These are phyloP conservation scores for Dascyllus trimaculatus DNA, from an alignment of 2,113 vertebrate genomes.

Conservation along the genomic window DNA sequence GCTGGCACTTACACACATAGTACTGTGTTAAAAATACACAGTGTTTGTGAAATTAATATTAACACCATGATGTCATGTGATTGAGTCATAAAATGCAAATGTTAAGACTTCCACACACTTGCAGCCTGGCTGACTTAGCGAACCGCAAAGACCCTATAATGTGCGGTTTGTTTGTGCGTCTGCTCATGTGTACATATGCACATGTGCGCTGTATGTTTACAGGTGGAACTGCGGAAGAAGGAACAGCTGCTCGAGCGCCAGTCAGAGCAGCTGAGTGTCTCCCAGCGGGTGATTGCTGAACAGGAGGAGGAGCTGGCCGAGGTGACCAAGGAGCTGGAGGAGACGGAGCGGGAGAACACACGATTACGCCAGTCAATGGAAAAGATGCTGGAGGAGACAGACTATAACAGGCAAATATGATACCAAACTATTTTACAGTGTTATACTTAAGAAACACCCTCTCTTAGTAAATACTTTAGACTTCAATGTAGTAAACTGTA, in stretches of 20 bases:
- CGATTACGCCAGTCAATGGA: slow-evolving; percentile 89
- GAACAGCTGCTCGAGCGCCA: slow-evolving; percentile 67
- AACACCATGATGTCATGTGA: too few species aligned
- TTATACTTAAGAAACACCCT: background rate
- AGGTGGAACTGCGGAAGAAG: slow-evolving; percentile 88
- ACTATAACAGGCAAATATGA: slow-evolving; percentile 81
- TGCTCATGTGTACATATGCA: background rate
- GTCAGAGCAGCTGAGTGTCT: slow-evolving; percentile 79
- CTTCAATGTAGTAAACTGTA: too few species aligned
- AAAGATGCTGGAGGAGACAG: slow-evolving; percentile 88
- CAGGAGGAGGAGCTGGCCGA: slow-evolving; percentile 89
- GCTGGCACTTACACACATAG: too few species aligned
- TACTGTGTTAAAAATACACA: too few species aligned
- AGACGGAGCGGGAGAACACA: slow-evolving; percentile 89
- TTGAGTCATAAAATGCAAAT: too few species aligned
- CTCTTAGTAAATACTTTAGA: background rate
- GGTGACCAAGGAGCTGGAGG: slow-evolving; percentile 89
- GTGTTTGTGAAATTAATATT: too few species aligned
- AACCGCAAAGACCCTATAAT: too few species aligned
- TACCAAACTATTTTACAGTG: background rate
- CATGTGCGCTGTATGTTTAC: background rate
- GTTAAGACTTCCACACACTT: too few species aligned
- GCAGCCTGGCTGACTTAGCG: too few species aligned
- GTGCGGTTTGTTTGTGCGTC: background rate
- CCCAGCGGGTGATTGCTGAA: slow-evolving; percentile 88